Conservation (phyloP, 2,888 invertebrate genomes). For the Cephus rjabovi region DNA sequence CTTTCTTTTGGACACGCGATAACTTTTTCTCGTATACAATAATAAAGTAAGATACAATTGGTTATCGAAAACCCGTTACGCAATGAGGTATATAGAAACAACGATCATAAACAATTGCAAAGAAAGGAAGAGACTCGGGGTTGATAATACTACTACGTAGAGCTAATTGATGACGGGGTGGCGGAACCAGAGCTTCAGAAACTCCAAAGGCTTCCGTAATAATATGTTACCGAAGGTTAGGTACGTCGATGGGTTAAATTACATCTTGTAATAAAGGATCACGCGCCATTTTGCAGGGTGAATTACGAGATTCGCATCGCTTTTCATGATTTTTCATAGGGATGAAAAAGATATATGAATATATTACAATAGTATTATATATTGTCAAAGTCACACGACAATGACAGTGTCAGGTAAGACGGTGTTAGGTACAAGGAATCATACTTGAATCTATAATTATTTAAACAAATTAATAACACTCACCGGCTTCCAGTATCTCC, state of each 20-base stretch:
- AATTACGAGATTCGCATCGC: neutral
- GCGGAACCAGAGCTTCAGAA: neutral
- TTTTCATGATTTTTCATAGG: neutral
- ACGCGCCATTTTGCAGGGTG: neutral
- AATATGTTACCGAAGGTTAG: neutral
- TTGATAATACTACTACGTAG: neutral
- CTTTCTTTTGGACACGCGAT: neutral
- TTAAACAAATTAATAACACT: constrained; percentile 19
- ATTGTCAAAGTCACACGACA: neutral
- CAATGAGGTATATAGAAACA: neutral
- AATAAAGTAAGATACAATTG: neutral
- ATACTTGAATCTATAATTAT: neutral
- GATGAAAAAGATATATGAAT: neutral
- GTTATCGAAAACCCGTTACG: neutral
- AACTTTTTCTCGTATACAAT: neutral
- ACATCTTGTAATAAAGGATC: neutral
- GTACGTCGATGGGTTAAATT: neutral
- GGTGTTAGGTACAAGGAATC: neutral
- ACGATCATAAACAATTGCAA: neutral
- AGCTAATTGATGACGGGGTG: neutral
- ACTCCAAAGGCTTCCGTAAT: neutral
- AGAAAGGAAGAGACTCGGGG: neutral
- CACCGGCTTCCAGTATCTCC: constrained; percentile 62
- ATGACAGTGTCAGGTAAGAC: neutral
- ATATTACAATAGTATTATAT: neutral